Evolutionary conservation across 1,140 invertebrate genomes (phyloP).

Genomic region (Chymomyza costata): DNA sequence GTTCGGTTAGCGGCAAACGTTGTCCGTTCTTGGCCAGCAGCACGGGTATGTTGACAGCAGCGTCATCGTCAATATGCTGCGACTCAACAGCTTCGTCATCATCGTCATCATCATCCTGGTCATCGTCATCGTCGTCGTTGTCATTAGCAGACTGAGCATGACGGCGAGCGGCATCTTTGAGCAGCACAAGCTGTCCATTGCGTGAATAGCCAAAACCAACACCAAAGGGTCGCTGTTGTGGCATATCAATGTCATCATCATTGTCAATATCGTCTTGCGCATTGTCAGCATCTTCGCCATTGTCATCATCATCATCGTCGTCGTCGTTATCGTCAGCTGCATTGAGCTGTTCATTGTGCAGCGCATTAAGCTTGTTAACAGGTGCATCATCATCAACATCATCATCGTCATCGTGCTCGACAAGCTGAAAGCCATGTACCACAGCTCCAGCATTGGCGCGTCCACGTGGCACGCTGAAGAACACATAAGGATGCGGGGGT

Average conservation of each 20-base stretch:
- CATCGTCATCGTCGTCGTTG: constrained; percentile 4
- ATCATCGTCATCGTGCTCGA: constrained; percentile 30
- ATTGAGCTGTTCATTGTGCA: constrained; percentile 1
- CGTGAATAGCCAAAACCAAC: constrained; percentile 33
- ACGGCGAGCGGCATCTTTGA: too few relatives aligned
- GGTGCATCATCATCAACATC: constrained; percentile 19
- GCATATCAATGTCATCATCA: background rate
- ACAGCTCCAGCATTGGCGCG: constrained; percentile 52
- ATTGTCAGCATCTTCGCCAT: background rate
- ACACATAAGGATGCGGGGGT: constrained; percentile 52
- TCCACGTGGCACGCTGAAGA: constrained; percentile 50
- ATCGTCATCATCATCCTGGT: constrained; percentile 27
- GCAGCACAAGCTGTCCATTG: constrained; percentile 27
- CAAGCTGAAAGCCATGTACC: constrained; percentile 53
- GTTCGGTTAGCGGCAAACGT: too few relatives aligned
- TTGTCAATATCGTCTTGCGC: constrained; percentile 18
- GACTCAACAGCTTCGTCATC: constrained; percentile 27
- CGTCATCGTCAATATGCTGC: background rate
- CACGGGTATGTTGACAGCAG: too few relatives aligned
- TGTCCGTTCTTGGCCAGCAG: background rate
- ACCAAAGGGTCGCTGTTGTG: background rate
- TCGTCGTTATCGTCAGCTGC: constrained; percentile 6
- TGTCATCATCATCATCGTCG: constrained; percentile 6
- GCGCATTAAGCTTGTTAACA: too few relatives aligned
- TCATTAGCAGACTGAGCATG: too few relatives aligned